A percentile compares a stretch with the other conserved stretches of the same genome.
These are phyloP conservation scores for Loris lydekkerianus DNA, from an alignment of 2,797 vertebrate genomes.

Conservation along the genomic window DNA sequence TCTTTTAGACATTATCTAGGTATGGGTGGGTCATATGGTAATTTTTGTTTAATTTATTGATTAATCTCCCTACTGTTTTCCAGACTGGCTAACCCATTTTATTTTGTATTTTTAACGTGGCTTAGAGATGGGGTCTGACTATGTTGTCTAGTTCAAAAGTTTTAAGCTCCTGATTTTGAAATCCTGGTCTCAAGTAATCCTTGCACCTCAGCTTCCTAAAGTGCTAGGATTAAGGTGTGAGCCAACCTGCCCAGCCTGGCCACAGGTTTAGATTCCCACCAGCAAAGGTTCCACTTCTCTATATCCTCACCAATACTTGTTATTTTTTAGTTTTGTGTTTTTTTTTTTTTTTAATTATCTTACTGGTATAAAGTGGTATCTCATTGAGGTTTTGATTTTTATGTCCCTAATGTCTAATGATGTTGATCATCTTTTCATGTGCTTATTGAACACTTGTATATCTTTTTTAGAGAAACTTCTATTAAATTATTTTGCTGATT, in stretches of 20 bases:
- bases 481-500: neutral
- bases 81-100: neutral
- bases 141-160: neutral
- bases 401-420: neutral
- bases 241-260: neutral
- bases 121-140: neutral
- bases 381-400: neutral
- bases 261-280: neutral
- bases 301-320: neutral
- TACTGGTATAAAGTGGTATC: neutral
- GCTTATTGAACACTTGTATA: neutral
- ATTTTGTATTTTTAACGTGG: neutral
- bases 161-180: neutral
- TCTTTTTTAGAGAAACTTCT: neutral
- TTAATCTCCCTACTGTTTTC: neutral
- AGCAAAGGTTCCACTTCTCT: neutral
- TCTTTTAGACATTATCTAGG: neutral
- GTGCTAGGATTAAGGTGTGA: neutral
- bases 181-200: neutral
- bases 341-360: neutral
- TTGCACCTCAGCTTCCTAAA: neutral
- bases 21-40: neutral
- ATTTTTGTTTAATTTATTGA: neutral
- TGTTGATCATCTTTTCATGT: neutral
- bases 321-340: neutral